These are phyloP conservation scores for Calonectris borealis DNA, from an alignment of 2,113 vertebrate species.

Conservation along the genomic window DNA sequence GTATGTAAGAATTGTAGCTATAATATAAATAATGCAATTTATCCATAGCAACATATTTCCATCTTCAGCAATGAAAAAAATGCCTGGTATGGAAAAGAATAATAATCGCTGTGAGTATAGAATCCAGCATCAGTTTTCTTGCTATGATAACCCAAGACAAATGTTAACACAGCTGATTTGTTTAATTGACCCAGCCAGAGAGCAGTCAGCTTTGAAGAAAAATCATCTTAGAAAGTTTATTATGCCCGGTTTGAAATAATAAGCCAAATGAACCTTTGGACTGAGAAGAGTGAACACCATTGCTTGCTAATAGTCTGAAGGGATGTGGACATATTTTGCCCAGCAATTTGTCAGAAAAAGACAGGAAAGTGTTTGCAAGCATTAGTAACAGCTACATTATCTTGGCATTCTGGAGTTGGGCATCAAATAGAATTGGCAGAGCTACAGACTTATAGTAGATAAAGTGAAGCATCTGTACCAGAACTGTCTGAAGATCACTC, in stretches of 20 bases:
- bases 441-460: neutral
- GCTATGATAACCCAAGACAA: neutral
- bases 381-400: neutral
- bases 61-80: neutral
- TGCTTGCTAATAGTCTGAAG: neutral
- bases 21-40: neutral
- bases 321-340: neutral
- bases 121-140: neutral
- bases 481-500: neutral
- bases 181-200: constrained; percentile 18
- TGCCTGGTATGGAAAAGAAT: neutral
- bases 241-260: neutral
- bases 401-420: neutral
- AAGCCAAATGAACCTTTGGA: neutral
- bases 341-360: constrained; percentile 22
- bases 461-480: neutral
- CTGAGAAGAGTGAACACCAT: neutral
- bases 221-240: neutral
- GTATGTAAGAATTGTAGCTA: neutral
- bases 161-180: neutral
- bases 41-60: neutral
- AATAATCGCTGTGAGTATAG: neutral
- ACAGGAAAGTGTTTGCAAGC: neutral
- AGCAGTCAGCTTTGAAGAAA: constrained; percentile 17
- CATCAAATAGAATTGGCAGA: neutral